Evolutionary conservation across 2,797 vertebrate species (phyloP).

Genomic region (Selene dorsalis): DNA sequence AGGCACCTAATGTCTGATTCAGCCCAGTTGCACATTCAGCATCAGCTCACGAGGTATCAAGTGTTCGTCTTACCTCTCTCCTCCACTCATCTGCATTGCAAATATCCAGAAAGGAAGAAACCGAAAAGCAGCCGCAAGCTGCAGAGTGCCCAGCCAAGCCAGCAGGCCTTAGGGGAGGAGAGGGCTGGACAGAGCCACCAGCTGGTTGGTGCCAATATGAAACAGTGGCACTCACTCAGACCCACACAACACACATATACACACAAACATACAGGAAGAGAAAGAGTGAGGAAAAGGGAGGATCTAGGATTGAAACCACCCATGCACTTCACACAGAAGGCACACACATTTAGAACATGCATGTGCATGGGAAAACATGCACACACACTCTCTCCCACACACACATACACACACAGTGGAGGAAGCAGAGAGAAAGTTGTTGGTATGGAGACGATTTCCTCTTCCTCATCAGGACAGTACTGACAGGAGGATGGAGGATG

Average conservation of each 20-base stretch:
- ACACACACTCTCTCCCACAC: not conserved
- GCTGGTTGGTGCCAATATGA: constrained; percentile 39
- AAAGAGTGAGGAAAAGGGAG: not conserved
- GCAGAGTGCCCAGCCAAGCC: constrained; percentile 2
- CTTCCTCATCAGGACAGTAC: constrained; percentile 10
- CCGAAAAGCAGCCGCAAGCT: constrained; percentile 6
- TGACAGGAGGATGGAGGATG: constrained; percentile 20
- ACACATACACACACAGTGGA: too few species aligned
- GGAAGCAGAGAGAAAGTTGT: not conserved
- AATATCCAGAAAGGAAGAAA: constrained; percentile 31
- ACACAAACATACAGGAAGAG: not conserved
- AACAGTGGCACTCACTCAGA: constrained; percentile 15
- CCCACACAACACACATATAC: not conserved
- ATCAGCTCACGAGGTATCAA: constrained; percentile 25
- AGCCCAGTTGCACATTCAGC: constrained; percentile 10
- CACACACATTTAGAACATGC: constrained; percentile 18
- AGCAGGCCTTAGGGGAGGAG: constrained; percentile 9
- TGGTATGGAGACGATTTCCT: not conserved
- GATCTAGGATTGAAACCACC: constrained; percentile 20
- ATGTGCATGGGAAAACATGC: constrained; percentile 4
- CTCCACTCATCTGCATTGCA: constrained; percentile 55
- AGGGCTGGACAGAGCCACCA: constrained; percentile 25
- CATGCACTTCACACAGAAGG: constrained; percentile 26
- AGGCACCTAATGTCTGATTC: not conserved
- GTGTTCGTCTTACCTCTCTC: constrained; percentile 26